These are phyloP conservation scores for Desoria tigrina DNA, from an alignment of 2,888 invertebrate genomes.

Conservation along the genomic window DNA sequence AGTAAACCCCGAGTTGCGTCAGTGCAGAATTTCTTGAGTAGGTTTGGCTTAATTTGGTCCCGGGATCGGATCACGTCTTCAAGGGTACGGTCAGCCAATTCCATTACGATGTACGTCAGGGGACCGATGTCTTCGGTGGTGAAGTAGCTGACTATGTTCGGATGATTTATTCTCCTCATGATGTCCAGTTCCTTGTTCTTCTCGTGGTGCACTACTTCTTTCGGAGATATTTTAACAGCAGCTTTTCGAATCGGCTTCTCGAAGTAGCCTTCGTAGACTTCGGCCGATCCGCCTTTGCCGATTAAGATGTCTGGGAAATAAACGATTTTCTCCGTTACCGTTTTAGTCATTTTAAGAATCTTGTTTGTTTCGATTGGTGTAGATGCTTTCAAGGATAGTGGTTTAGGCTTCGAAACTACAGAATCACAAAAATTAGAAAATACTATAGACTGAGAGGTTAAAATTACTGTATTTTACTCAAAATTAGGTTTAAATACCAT, in stretches of 20 bases:
- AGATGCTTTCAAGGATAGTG: too few species aligned
- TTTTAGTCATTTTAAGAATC: not conserved
- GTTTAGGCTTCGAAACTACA: too few species aligned
- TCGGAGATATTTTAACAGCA: slow-evolving; percentile 2
- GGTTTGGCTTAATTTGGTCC: too few species aligned
- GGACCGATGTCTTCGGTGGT: slow-evolving; percentile 9
- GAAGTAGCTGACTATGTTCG: not conserved
- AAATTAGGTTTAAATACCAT: too few species aligned
- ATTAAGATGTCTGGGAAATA: not conserved
- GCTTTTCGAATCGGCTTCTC: not conserved
- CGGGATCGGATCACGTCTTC: not conserved
- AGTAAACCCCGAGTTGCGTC: too few species aligned
- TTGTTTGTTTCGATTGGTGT: too few species aligned
- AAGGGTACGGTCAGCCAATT: not conserved
- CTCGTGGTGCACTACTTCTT: slow-evolving; percentile 6
- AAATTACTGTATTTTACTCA: too few species aligned
- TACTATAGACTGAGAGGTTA: too few species aligned
- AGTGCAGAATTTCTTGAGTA: too few species aligned
- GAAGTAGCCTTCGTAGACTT: slow-evolving; percentile 3
- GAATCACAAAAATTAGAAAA: too few species aligned
- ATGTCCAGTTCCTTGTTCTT: slow-evolving; percentile 13
- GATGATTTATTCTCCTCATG: not conserved
- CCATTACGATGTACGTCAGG: slow-evolving; percentile 1
- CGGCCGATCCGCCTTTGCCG: not conserved
- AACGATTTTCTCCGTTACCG: not conserved